Base-by-base conservation (phyloP, 2,113 vertebrate genomes). In the Python bivittatus region DNA sequence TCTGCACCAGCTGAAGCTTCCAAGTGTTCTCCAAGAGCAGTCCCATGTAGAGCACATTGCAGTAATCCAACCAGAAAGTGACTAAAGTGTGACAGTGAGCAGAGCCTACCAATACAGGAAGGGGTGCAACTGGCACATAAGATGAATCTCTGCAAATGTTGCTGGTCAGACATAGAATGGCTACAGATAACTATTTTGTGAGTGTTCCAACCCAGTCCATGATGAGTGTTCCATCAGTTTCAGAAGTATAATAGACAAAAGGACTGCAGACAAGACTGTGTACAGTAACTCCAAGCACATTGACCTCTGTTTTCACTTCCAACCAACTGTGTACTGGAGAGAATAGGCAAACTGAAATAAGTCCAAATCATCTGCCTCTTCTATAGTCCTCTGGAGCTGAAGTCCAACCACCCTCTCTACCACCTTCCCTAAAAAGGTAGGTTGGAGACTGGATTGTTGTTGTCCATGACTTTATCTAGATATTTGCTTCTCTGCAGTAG, bases 201-300 rank as follows among this genome's bases (percentile, higher is more conserved):
- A 38, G 58, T 94, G 90, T 90, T 84, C 56, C 89, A 60, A 68
- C 89, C 89, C 94, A 91, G 25, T 61, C 61, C 38, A 48, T 84
- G 54, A 56, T 44, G 11, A 20, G 91, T 61, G 11, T 61, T 61
- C 60, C 93, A 88, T n/a, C 88, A 85, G 48, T 87, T 94, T 92
- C 94, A 92, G 57, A 29, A 93, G 92, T 93, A 25, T 79, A 54
- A 54, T 54, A 57, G n/a, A 29, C 3, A 42, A 38, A 42, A 90
- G n/a, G 8, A 84, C 15, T 42, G 56, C 5, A 27, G n/a, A 9
- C 33, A 42, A 33, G 33, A 54, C n/a, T 15, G 6, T 4, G 56
- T 22, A 15, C 4, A 89, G 60, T 64, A 58, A 87, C 12, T 57
- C 25, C 58, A 89, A 64, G 38, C 1, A 42, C 27, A 17, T 10